Percentiles rank a stretch among this genome's conserved stretches.
These are phyloP conservation scores for Gymnogyps californianus DNA, from an alignment of 2,113 vertebrate genomes.

Conservation along the genomic window DNA sequence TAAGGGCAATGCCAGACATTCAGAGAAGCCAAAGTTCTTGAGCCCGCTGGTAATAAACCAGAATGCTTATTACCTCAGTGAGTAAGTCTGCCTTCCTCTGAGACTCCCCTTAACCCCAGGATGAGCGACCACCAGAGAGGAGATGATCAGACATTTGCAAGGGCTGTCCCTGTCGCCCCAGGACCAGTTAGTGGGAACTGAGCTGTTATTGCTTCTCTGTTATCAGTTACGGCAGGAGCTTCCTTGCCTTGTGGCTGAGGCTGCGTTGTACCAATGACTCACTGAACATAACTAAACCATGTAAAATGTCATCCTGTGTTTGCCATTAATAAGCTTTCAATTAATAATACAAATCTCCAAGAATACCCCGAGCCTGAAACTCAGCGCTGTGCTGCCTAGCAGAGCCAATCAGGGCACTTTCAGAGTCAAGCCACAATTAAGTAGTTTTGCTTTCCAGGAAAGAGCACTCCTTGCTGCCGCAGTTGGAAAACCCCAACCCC, in stretches of 20 bases:
- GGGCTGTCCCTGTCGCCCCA: background rate
- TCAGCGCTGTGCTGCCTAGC: conserved; percentile 60
- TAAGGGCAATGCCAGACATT: background rate
- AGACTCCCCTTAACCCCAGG: background rate
- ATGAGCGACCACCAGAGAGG: background rate
- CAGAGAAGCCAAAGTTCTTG: background rate
- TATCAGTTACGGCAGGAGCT: conserved; percentile 38
- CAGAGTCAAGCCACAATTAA: conserved; percentile 67
- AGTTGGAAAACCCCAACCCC: background rate
- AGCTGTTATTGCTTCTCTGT: conserved; percentile 19
- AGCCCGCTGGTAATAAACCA: background rate
- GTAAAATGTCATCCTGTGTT: conserved; percentile 89
- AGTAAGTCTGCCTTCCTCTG: background rate
- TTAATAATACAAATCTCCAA: conserved; percentile 82
- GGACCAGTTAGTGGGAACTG: conserved; percentile 3
- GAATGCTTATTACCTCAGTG: background rate
- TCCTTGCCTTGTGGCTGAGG: conserved; percentile 51
- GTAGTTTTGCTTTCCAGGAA: conserved; percentile 61
- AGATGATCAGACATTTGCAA: background rate
- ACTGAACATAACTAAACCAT: conserved; percentile 86
- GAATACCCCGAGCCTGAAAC: conserved; percentile 69
- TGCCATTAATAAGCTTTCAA: conserved; percentile 86
- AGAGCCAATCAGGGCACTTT: conserved; percentile 74
- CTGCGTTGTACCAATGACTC: conserved; percentile 76
- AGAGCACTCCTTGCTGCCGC: background rate